Base-by-base conservation (phyloP, 2,113 vertebrate genomes). In the Capreolus pygargus region DNA sequence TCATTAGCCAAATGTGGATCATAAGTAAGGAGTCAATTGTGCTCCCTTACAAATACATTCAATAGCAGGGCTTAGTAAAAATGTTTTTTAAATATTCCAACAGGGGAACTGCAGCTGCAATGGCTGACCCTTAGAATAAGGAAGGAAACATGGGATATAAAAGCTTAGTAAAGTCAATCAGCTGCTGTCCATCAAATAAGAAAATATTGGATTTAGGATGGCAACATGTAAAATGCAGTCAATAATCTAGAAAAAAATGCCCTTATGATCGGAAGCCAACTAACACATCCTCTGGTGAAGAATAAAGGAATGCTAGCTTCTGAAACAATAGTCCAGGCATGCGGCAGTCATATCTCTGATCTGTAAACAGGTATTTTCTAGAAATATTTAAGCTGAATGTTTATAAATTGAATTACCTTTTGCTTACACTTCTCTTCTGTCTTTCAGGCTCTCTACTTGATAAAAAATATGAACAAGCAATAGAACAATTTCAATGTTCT, bases 391-490 rank as follows among this genome's bases (percentile, higher is more conserved):
- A 91, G 91, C 23, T 39, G 52, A 36, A 5, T 64, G 17, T 79
- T 58, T 57, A 16, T 57, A 50, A 98, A 89, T 36, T 91, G 60
- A 91, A 57, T 89, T 33, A 23, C 21, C 50, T 33, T 91, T 64
- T 60, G 47, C 87, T 88, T 78, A 55, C 57, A 23, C 45, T 88
- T 60, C 55, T 50, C 12, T 13, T 50, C 47, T 43, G 64, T 50
- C 11, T 47, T 61, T 6, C 16, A 23, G 28, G 13, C 9, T 84
- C 57, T 78, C 57, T n/a, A 39, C 28, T 83, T 86, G 5, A 5
- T 16, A 39, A 57, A 70, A 70, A 82, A 54, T 58, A 36, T 15
- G 54, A 67, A 39, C 28, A 12, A 13, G 17, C 5, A 74, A 52
- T 39, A 33, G 78, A 30, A 28, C 27, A 8, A 11, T 28, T 25